phyloP scores from a whole-genome alignment of 1,140 invertebrate species.

The Calosoma granatense region DNA sequence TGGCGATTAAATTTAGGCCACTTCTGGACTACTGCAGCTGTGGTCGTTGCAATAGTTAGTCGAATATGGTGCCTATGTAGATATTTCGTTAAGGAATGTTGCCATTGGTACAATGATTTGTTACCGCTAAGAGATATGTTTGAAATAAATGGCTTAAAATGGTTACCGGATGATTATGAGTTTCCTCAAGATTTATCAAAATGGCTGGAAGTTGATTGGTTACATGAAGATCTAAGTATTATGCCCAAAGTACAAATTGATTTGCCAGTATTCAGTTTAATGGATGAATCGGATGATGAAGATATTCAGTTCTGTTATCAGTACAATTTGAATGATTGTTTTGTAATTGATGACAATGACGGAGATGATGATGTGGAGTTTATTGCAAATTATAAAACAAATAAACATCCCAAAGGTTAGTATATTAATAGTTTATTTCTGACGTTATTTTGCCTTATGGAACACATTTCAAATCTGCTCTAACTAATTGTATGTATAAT shows the following conservation, averaged over 20 bases:
- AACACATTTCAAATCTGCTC: too few species aligned
- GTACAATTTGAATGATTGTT: conserved; percentile 17
- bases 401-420: too few species aligned
- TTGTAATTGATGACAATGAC: conserved; percentile 19
- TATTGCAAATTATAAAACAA: too few species aligned
- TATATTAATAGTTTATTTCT: too few species aligned
- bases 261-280: conserved; percentile 13
- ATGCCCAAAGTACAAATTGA: conserved; percentile 14
- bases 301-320: conserved; percentile 18
- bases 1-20: conserved; percentile 36
- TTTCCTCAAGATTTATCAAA: conserved; percentile 34
- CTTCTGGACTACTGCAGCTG: conserved; percentile 35
- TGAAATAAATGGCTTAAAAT: conserved; percentile 29
- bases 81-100: conserved; percentile 31
- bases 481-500: too few species aligned
- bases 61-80: conserved; percentile 36
- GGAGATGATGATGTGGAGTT: conserved; percentile 1
- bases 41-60: conserved; percentile 36
- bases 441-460: too few species aligned
- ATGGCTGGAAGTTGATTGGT: conserved; percentile 38
- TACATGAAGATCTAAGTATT: conserved; percentile 21
- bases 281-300: conserved; percentile 18
- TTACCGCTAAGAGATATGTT: conserved; percentile 30
- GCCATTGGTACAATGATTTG: conserved; percentile 36
- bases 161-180: conserved; percentile 33